phyloP scores from a whole-genome alignment of 2,888 invertebrate species.

The Buathra laborator region DNA sequence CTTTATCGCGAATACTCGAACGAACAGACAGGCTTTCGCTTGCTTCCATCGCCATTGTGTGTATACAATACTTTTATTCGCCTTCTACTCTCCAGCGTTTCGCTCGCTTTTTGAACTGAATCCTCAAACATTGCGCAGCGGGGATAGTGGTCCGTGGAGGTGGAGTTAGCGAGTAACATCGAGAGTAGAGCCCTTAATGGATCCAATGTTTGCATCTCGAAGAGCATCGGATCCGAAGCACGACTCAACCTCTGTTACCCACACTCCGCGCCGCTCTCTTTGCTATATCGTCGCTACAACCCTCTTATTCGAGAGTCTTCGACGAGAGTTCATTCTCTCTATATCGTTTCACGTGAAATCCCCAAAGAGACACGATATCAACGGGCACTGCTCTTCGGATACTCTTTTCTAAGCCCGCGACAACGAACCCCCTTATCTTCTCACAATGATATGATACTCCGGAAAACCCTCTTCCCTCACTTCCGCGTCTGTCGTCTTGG shows the following conservation, averaged over 20 bases:
- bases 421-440: slow-evolving; percentile 52
- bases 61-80: slow-evolving; percentile 46
- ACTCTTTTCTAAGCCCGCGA: slow-evolving; percentile 18
- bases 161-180: slow-evolving; percentile 13
- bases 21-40: slow-evolving; percentile 36
- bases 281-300: slow-evolving; percentile 37
- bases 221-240: slow-evolving; percentile 68
- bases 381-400: slow-evolving; percentile 7
- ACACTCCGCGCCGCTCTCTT: slow-evolving; percentile 54
- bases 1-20: slow-evolving; percentile 47
- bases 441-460: slow-evolving; percentile 10
- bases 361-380: slow-evolving; percentile 45
- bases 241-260: slow-evolving; percentile 29
- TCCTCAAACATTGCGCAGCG: slow-evolving; percentile 73
- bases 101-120: slow-evolving; percentile 66
- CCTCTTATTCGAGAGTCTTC: slow-evolving; percentile 54
- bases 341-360: slow-evolving; percentile 39
- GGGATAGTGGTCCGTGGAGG: slow-evolving; percentile 44
- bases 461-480: slow-evolving; percentile 17
- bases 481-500: background rate
- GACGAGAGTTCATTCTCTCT: background rate
- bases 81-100: slow-evolving; percentile 55
- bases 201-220: slow-evolving; percentile 77
- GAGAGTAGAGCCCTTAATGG: slow-evolving; percentile 74
- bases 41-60: slow-evolving; percentile 12